These are phyloP conservation scores for Leucophenga montana DNA, from an alignment of 2,888 invertebrate species.

Conservation along the genomic window DNA sequence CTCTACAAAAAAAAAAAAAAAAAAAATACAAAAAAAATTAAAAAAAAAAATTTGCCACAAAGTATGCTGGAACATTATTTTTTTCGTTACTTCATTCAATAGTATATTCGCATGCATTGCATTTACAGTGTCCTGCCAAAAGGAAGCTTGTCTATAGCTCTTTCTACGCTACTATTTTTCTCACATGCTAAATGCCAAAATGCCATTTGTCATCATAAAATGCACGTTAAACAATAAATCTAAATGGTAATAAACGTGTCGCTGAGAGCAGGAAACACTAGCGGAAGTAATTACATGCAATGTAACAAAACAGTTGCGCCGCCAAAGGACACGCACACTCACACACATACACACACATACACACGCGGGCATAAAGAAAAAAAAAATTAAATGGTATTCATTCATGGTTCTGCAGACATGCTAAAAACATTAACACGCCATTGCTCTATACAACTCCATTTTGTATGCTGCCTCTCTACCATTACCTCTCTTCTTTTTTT, in stretches of 20 bases:
- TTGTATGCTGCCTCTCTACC: not conserved
- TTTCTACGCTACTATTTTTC: not conserved
- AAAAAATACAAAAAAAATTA: no score
- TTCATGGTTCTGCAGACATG: not conserved
- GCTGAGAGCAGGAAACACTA: constrained; percentile 10
- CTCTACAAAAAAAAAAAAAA: no score
- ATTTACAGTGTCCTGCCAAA: no score
- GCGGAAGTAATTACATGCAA: constrained; percentile 27
- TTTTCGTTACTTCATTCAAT: no score
- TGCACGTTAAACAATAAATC: constrained; percentile 24
- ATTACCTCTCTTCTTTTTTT: no score
- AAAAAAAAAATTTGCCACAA: no score
- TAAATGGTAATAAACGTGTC: constrained; percentile 20
- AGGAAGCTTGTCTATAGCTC: no score
- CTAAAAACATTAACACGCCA: constrained; percentile 12
- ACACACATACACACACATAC: not conserved
- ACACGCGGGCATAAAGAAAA: not conserved
- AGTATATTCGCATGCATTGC: no score
- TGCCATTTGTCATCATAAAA: constrained; percentile 25
- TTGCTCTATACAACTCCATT: not conserved
- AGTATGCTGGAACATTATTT: no score
- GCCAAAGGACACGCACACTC: not conserved
- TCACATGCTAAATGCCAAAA: not conserved
- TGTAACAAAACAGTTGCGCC: not conserved
- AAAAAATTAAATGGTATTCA: not conserved